phyloP scores from a whole-genome alignment of 2,888 invertebrate genomes.

The Lithosia quadra region DNA sequence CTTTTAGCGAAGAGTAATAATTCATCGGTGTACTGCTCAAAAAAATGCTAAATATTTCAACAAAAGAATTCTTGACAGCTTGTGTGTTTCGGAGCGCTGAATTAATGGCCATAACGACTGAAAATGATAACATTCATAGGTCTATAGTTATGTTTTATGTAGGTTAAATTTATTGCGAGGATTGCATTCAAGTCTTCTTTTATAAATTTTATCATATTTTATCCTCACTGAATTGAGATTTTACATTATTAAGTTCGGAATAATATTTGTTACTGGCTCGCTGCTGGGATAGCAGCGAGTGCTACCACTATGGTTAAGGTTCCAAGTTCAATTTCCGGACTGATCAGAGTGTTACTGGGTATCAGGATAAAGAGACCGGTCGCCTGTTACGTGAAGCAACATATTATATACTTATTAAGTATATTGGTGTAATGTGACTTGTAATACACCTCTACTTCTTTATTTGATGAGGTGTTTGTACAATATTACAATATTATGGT shows the following conservation, averaged over 20 bases:
- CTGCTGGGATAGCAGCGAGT: background rate
- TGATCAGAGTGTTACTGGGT: background rate
- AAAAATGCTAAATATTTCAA: slow-evolving; percentile 51
- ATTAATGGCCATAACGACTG: slow-evolving; percentile 36
- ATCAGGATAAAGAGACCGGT: no score
- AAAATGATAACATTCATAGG: slow-evolving; percentile 33
- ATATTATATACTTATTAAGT: no score
- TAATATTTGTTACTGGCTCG: background rate
- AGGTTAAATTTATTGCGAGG: background rate
- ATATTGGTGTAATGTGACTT: no score
- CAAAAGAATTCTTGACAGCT: slow-evolving; percentile 42
- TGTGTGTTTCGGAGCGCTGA: slow-evolving; percentile 36
- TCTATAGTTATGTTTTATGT: slow-evolving; percentile 30
- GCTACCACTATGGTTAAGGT: background rate
- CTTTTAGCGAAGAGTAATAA: slow-evolving; percentile 61
- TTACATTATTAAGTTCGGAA: background rate
- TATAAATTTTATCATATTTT: slow-evolving; percentile 1
- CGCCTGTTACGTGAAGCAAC: no score
- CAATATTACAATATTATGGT: no score
- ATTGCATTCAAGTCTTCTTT: slow-evolving; percentile 22
- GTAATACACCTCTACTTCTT: no score
- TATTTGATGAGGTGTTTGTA: no score
- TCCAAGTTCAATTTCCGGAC: no score
- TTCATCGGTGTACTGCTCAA: slow-evolving; percentile 56
- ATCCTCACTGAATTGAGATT: background rate